A percentile compares a stretch with the other conserved stretches of the same genome.
These are phyloP conservation scores for Pseudomugil tenellus DNA, from an alignment of 2,797 vertebrate genomes.

Conservation along the genomic window DNA sequence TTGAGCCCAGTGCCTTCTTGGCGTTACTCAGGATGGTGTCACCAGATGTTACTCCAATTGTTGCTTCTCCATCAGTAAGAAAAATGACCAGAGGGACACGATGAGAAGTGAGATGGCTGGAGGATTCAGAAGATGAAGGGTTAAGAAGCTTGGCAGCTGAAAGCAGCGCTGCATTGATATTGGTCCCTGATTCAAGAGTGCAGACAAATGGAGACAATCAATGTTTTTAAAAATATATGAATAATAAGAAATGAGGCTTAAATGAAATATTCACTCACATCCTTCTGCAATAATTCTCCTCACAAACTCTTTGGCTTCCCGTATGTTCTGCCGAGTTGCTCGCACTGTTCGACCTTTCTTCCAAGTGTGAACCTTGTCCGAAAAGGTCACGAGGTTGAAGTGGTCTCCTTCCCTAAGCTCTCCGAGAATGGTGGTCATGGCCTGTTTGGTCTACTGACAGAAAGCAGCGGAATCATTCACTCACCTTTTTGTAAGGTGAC, in stretches of 20 bases:
- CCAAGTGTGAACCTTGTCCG: slow-evolving; percentile 86
- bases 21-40: slow-evolving; percentile 84
- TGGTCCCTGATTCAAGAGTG: slow-evolving; percentile 82
- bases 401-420: slow-evolving; percentile 86
- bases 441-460: slow-evolving; percentile 86
- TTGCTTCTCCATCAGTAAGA: slow-evolving; percentile 89
- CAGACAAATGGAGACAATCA: neutral
- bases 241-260: neutral
- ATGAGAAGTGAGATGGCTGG: slow-evolving; percentile 49
- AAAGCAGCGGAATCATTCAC: slow-evolving; percentile 20
- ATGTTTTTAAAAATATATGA: neutral
- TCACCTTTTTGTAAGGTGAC: neutral
- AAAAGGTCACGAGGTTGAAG: slow-evolving; percentile 92
- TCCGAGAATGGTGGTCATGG: slow-evolving; percentile 86
- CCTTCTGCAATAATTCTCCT: slow-evolving; percentile 85
- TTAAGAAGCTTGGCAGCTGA: slow-evolving; percentile 85
- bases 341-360: slow-evolving; percentile 82
- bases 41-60: slow-evolving; percentile 81
- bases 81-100: slow-evolving; percentile 87
- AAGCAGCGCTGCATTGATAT: slow-evolving; percentile 87
- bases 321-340: slow-evolving; percentile 84
- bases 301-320: slow-evolving; percentile 85
- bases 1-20: slow-evolving; percentile 73
- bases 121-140: slow-evolving; percentile 54
- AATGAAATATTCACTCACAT: slow-evolving; percentile 76